Base-by-base conservation (phyloP, 2,797 vertebrate species). In the Anguilla pacifica region DNA sequence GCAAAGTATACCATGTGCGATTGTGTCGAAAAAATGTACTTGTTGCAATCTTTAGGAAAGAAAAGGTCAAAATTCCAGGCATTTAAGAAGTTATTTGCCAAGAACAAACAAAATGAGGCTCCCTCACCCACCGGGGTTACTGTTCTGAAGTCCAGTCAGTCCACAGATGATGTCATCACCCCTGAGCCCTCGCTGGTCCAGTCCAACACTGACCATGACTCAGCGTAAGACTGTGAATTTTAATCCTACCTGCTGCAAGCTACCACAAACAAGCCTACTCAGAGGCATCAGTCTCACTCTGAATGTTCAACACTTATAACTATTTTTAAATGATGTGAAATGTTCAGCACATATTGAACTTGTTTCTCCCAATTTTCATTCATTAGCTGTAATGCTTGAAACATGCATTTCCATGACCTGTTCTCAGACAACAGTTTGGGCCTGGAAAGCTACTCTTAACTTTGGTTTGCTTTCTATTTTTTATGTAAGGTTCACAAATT, bases 11-110 rank as follows among this genome's bases (percentile, higher is more conserved):
- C 67, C 43, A 74, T 35, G 13, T 74, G 31, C 15, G 10, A 35
- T 35, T 31, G 19, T 74, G 64, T n/a, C 3, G 2, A n/a, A n/a
- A 10, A 15, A 39, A 31, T 35, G 67, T 31, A 10, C 39, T 2
- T 83, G 31, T 46, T 64, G 28, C 92, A 46, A 57, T 61, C 91
- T 93, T 31, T 92, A 98, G 98, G 96, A 90, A 98, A 97, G 95
- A 99, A 98, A 92, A 99, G 97, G 94, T 98, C 97, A 84, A 98
- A 97, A 94, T 98, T 99, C 94, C 97, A 97, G 95, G 96, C 93
- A 0, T 97, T 99, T 86, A 99, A 97, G 92, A 97, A 95, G 79
- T 96, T 99, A 88, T 99, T 99, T 92, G 95, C 94, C 85, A 97
- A 98, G 94, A 99, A 97, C 94, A 98, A 98, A 92, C 97, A 95